Evolutionary conservation across 2,113 vertebrate species (phyloP).

Genomic region (Hiodon tergisus): DNA sequence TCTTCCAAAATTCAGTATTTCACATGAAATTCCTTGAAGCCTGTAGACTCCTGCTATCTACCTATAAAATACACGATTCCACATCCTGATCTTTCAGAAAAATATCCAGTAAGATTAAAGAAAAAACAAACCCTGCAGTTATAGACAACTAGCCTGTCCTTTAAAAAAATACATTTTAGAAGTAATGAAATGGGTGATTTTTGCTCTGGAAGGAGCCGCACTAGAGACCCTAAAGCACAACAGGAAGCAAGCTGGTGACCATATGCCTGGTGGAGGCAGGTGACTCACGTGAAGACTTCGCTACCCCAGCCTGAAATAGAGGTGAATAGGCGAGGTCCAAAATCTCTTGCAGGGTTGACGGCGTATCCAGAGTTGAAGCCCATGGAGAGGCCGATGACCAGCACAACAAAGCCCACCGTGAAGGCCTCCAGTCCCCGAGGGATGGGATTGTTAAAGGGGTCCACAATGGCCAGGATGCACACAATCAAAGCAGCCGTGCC

Average conservation of each 20-base stretch:
- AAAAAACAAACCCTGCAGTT: no score
- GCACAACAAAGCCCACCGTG: slow-evolving; percentile 89
- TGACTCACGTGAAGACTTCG: slow-evolving; percentile 82
- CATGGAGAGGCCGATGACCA: slow-evolving; percentile 93
- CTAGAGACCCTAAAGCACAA: neutral
- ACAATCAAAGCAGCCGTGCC: slow-evolving; percentile 88
- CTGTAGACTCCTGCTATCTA: no score
- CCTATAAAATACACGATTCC: no score
- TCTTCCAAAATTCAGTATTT: no score
- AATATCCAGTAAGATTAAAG: no score
- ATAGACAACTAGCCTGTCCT: no score
- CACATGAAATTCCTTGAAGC: no score
- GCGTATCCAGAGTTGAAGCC: slow-evolving; percentile 97
- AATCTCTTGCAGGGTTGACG: slow-evolving; percentile 92
- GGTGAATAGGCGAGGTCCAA: slow-evolving; percentile 90
- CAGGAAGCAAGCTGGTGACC: neutral
- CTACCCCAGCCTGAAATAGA: slow-evolving; percentile 85
- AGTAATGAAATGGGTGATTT: no score
- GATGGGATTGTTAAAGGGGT: slow-evolving; percentile 88
- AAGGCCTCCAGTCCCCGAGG: slow-evolving; percentile 88
- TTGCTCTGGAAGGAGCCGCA: neutral
- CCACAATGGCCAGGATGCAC: slow-evolving; percentile 89
- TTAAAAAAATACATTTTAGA: no score
- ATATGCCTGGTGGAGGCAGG: neutral
- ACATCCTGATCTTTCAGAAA: no score